Conservation (phyloP, 1,140 invertebrate genomes). For the Hylyphantes graminicola region DNA sequence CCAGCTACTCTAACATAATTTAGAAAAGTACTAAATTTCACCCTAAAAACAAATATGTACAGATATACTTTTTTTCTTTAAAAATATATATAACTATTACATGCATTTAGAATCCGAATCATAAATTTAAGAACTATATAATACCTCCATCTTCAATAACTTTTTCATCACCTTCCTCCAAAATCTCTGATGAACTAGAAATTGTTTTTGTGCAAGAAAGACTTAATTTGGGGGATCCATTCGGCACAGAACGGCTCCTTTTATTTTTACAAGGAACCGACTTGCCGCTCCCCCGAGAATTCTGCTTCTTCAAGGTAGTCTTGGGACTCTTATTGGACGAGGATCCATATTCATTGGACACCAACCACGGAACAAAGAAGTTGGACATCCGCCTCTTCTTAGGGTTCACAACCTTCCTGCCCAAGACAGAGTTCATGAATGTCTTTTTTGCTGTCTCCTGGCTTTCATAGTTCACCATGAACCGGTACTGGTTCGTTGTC, state of each 20-base stretch:
- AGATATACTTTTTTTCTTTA: too few species aligned
- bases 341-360: conserved; percentile 23
- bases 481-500: conserved; percentile 12
- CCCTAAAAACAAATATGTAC: too few species aligned
- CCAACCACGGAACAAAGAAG: conserved; percentile 55
- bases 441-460: conserved; percentile 38
- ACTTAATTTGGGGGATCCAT: conserved; percentile 11
- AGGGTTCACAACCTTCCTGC: conserved; percentile 3
- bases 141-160: conserved; percentile 5
- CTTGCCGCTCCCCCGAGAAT: background rate
- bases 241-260: conserved; percentile 36
- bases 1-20: too few species aligned
- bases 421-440: conserved; percentile 52
- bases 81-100: background rate
- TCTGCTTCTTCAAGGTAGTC: conserved; percentile 7
- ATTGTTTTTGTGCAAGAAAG: conserved; percentile 22
- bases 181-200: conserved; percentile 16
- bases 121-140: background rate
- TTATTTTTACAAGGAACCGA: conserved; percentile 22
- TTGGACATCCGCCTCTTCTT: conserved; percentile 50
- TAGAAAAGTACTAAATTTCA: too few species aligned
- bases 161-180: background rate
- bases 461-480: conserved; percentile 18
- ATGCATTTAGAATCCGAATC: background rate
- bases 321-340: conserved; percentile 20